Conservation (phyloP, 2,888 invertebrate species). For the Scotopteryx bipunctaria region DNA sequence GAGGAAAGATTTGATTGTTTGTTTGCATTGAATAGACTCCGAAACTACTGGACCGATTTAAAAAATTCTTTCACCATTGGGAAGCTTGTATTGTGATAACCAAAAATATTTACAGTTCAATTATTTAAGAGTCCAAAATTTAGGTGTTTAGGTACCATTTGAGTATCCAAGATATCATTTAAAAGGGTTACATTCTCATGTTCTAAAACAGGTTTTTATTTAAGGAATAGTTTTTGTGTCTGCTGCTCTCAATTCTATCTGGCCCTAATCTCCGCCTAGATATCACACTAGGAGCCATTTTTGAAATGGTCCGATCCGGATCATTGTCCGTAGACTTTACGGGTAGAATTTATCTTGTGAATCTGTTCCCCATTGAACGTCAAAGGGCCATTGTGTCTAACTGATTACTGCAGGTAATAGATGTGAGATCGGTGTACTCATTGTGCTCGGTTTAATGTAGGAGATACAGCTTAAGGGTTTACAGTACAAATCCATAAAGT, state of each 20-base stretch:
- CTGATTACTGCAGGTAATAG: slow-evolving; percentile 75
- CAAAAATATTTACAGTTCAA: too few species aligned
- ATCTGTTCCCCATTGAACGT: slow-evolving; percentile 61
- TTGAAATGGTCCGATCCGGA: slow-evolving; percentile 38
- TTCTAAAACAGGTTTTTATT: too few species aligned
- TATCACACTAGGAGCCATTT: slow-evolving; percentile 37
- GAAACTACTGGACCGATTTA: too few species aligned
- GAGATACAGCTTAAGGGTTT: slow-evolving; percentile 15
- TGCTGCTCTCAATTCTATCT: slow-evolving; percentile 6
- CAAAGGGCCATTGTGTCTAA: slow-evolving; percentile 67
- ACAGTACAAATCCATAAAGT: slow-evolving; percentile 1
- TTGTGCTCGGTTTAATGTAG: slow-evolving; percentile 37
- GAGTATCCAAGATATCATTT: too few species aligned
- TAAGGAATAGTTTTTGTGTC: too few species aligned
- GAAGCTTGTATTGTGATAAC: too few species aligned
- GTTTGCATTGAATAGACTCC: too few species aligned
- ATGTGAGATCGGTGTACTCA: slow-evolving; percentile 61
- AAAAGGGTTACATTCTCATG: too few species aligned
- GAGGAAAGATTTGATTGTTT: too few species aligned
- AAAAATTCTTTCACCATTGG: too few species aligned
- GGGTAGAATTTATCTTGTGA: slow-evolving; percentile 65
- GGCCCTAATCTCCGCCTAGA: slow-evolving; percentile 10
- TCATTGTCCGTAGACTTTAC: slow-evolving; percentile 41
- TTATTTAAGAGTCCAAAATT: too few species aligned
- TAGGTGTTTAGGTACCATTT: too few species aligned